Conservation (phyloP, 2,888 invertebrate genomes). For the Nebria salina region DNA sequence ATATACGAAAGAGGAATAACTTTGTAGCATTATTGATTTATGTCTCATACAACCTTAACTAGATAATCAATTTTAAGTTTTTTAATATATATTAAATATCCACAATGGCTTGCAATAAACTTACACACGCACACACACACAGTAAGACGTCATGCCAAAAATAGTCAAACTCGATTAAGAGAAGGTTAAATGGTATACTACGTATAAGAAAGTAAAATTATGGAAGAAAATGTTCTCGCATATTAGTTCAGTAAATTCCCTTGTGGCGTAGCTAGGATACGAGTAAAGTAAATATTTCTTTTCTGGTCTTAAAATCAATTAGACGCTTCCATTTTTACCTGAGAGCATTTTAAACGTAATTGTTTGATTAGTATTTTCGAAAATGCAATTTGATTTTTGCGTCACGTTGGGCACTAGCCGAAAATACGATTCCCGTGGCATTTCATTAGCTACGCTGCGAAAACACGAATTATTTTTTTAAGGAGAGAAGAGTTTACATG, state of each 20-base stretch:
- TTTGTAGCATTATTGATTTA: too few species aligned
- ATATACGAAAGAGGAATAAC: too few species aligned
- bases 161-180: too few species aligned
- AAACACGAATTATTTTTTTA: conserved; percentile 1
- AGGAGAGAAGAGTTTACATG: not conserved
- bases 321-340: not conserved
- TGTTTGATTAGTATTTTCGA: not conserved
- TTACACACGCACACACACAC: too few species aligned
- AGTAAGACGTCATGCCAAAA: too few species aligned
- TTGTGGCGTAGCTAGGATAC: not conserved
- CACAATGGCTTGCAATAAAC: too few species aligned
- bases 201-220: not conserved
- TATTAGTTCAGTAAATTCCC: not conserved
- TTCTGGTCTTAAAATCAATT: not conserved
- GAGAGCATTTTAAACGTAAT: not conserved
- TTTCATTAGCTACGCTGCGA: not conserved
- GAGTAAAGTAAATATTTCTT: not conserved
- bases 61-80: too few species aligned
- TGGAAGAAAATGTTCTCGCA: not conserved
- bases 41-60: too few species aligned
- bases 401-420: not conserved
- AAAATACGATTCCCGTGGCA: not conserved
- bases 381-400: not conserved
- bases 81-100: too few species aligned
- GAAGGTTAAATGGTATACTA: too few species aligned